Evolutionary conservation across 2,888 invertebrate species (phyloP).

Genomic region (Parapristionchus giblindavisi): DNA sequence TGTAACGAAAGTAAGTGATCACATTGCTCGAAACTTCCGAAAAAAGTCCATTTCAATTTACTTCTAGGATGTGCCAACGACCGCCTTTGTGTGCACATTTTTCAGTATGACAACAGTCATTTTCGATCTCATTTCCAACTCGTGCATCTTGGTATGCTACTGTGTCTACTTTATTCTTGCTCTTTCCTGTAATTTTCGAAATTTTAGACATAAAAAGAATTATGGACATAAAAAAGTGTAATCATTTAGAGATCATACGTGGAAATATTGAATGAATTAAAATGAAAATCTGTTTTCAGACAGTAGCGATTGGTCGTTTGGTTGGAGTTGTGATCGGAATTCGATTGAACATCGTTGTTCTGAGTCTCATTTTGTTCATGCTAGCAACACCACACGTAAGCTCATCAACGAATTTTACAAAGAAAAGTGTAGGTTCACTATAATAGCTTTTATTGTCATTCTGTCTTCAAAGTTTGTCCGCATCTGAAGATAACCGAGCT

Average conservation of each 20-base stretch:
- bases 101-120: neutral
- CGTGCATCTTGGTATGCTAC: neutral
- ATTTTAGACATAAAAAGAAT: neutral
- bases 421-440: neutral
- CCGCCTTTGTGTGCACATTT: conserved; percentile 1
- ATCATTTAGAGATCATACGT: no score
- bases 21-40: neutral
- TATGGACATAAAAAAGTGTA: no score
- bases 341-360: neutral
- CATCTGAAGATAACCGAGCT: no score
- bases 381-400: conserved; percentile 10
- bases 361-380: neutral
- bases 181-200: neutral
- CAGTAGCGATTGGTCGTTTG: conserved; percentile 7
- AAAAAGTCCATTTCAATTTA: neutral
- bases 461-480: no score
- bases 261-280: no score
- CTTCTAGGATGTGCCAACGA: neutral
- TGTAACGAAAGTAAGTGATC: neutral
- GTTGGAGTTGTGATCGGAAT: neutral
- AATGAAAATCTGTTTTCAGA: no score
- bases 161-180: neutral
- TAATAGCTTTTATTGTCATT: no score
- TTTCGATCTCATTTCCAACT: neutral
- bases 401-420: neutral